Base-by-base conservation (phyloP, 2,888 invertebrate species). In the Tribolium freemani region DNA sequence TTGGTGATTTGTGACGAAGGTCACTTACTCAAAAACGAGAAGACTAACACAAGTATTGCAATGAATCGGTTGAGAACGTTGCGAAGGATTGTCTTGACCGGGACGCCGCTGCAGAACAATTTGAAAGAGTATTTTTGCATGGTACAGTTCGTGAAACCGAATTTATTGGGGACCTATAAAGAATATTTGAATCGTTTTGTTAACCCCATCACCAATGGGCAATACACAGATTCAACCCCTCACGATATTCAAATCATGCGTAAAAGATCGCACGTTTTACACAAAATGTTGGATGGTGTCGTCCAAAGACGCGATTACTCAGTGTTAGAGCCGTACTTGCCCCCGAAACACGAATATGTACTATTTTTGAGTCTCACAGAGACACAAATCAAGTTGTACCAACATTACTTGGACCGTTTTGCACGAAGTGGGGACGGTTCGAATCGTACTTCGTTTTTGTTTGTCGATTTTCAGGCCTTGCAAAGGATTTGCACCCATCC, bases 101-200 rank as follows among this genome's bases (percentile, higher is more conserved):
- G 99, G 66, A 99, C 99, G 0, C 99, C 99, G 0, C 88, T 99
- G 63, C 99, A 99, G 86, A 99, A 99, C 85, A 99, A 99, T 88
- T 90, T 98, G 21, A 92, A 92, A 85, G 97, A 98, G 88, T 97
- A 98, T 88, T 97, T 97, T 87, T 98, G 97, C 88, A 99, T 99
- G 99, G 96, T 99, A 38, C 94, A 96, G 82, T 99, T 99, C 86
- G 97, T 99, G 64, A 99, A 98, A 86, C 98, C 98, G 0, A 97
- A 94, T 86, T 88, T 99, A 3, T 89, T 99, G 51, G 95, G 95
- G 44, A 97, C 97, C 11, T 94, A 93, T 85, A 96, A 94, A 82
- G 99, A 99, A 87, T 99, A 98, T 84, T 74, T 86, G 67, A 87
- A 86, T 54, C 79, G 98, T 67, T 99, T 99, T 85, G 96, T 96